phyloP scores from a whole-genome alignment of 2,113 vertebrate genomes.

The Anoplopoma fimbria region DNA sequence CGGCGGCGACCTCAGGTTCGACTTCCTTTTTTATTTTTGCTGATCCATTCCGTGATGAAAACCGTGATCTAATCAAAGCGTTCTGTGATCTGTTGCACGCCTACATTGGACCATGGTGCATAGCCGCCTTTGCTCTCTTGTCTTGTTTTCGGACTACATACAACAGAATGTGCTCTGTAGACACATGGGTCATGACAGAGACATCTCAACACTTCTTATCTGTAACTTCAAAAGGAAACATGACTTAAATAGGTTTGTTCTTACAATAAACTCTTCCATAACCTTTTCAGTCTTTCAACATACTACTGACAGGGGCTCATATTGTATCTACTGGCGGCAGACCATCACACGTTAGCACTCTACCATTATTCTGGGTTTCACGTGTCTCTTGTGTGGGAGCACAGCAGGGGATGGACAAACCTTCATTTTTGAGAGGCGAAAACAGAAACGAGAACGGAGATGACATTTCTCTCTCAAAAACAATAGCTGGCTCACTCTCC shows the following conservation, averaged over 20 bases:
- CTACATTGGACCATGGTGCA: background rate
- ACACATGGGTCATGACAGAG: background rate
- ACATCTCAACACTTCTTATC: background rate
- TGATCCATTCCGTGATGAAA: too few species aligned
- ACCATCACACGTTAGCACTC: constrained; percentile 30
- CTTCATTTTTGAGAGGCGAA: constrained; percentile 43
- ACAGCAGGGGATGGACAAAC: constrained; percentile 40
- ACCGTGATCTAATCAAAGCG: too few species aligned
- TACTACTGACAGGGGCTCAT: constrained; percentile 23
- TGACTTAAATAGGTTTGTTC: background rate
- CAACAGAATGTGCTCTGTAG: constrained; percentile 16
- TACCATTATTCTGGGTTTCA: constrained; percentile 49
- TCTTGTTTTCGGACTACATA: constrained; percentile 1
- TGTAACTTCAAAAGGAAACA: constrained; percentile 9
- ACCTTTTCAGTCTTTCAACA: constrained; percentile 13
- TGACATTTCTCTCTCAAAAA: constrained; percentile 50
- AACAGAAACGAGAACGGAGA: constrained; percentile 47
- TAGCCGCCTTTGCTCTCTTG: background rate
- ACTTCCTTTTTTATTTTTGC: too few species aligned
- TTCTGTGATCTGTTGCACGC: background rate
- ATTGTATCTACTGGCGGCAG: background rate
- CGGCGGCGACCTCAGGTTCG: too few species aligned
- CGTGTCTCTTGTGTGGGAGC: constrained; percentile 49
- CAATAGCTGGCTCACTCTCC: constrained; percentile 42
- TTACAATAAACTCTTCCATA: background rate